phyloP scores from a whole-genome alignment of 2,797 vertebrate species.

The Muscicapa striata region DNA sequence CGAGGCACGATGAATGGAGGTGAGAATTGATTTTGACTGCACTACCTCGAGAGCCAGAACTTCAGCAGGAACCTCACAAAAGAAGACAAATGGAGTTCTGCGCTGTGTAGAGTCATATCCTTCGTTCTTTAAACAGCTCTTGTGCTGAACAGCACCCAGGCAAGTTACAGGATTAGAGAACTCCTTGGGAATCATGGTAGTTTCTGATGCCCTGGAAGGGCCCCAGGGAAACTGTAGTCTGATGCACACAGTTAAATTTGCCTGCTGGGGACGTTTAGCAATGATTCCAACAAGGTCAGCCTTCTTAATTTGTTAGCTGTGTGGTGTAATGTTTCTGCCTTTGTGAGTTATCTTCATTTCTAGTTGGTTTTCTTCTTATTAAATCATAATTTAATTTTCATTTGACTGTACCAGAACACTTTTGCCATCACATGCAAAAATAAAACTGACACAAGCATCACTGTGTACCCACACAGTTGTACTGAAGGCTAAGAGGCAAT shows the following conservation, averaged over 20 bases:
- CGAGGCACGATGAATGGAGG: slow-evolving; percentile 68
- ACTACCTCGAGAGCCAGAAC: slow-evolving; percentile 47
- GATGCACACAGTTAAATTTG: background rate
- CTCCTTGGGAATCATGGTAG: background rate
- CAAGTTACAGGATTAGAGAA: background rate
- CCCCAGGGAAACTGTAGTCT: background rate
- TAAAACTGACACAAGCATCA: background rate
- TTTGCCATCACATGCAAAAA: background rate
- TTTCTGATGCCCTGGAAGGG: background rate
- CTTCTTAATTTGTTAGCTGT: slow-evolving; percentile 1
- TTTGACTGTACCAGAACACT: background rate
- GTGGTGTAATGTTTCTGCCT: background rate
- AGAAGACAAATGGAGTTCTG: slow-evolving; percentile 74
- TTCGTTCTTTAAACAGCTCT: slow-evolving; percentile 71
- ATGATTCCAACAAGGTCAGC: background rate
- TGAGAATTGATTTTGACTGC: slow-evolving; percentile 71
- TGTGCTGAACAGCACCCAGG: slow-evolving; percentile 6
- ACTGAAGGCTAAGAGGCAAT: background rate
- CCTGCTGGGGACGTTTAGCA: background rate
- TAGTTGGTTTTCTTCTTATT: background rate
- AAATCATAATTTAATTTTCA: background rate
- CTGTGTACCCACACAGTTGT: background rate
- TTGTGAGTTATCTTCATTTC: background rate
- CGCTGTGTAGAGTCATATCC: slow-evolving; percentile 53
- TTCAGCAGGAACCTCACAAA: slow-evolving; percentile 65